phyloP scores from a whole-genome alignment of 2,113 vertebrate genomes.

The Odobenus rosmarus region DNA sequence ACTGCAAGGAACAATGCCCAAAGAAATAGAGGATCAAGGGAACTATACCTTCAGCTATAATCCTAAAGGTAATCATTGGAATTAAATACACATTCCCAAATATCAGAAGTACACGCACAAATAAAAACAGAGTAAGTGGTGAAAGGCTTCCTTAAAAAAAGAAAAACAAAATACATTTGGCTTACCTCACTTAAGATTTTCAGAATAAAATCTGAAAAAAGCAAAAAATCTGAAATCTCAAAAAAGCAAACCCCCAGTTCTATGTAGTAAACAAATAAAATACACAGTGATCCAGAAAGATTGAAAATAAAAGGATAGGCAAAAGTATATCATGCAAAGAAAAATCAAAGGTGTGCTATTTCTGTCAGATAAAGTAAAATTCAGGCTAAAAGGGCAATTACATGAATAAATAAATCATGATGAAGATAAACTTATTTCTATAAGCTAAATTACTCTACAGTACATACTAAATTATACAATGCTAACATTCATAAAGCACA shows the following conservation, averaged over 20 bases:
- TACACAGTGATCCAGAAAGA: background rate
- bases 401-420: background rate
- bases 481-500: background rate
- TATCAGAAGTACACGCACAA: background rate
- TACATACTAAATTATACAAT: background rate
- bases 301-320: background rate
- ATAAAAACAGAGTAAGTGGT: background rate
- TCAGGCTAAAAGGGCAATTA: background rate
- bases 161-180: background rate
- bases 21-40: background rate
- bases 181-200: slow-evolving; percentile 3
- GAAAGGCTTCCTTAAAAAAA: background rate
- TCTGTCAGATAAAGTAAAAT: background rate
- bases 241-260: background rate
- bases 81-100: slow-evolving; percentile 12
- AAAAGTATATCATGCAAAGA: background rate
- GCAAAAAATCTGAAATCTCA: background rate
- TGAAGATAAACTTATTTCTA: background rate
- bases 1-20: background rate
- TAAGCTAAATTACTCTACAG: background rate
- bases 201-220: slow-evolving; percentile 8
- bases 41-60: background rate
- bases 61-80: background rate
- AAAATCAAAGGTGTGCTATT: background rate
- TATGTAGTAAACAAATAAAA: background rate